Base-by-base conservation (phyloP, 2,113 vertebrate genomes). In the Gnathonemus echidnorhynchus region DNA sequence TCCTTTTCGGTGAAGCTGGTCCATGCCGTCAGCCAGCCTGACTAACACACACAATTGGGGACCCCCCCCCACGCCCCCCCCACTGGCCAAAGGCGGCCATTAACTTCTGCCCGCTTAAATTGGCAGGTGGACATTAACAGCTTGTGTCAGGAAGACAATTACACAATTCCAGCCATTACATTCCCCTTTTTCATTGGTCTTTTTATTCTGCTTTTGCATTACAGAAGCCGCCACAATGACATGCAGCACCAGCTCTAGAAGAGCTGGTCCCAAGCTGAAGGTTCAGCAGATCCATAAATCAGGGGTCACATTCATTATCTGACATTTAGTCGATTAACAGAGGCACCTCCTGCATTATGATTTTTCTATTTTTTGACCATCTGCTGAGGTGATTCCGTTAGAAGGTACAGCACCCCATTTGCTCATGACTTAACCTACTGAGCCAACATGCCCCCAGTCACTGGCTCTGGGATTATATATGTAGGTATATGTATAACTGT, bases 131-230 rank as follows among this genome's bases (percentile, higher is more conserved):
- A 87, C 49, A 87, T 49, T 87, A 87, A 87, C 45, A 52, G 86
- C 86, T 13, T 87, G n/a, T 87, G 86, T 87, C 86, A 87, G 24
- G 45, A 53, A 87, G 49, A 87, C 86, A 87, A 87, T 87, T 87
- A 52, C 49, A 50, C 27, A 24, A 87, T 87, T 87, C 35, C 86
- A 87, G 4, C 31, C 86, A 87, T 87, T 35, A 50, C 86, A 31
- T 87, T 87, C 31, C 27, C 86, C 10, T 17, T 87, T 49, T 87
- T 35, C 27, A 87, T 52, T 49, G 46, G 46, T 53, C 13, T 31
- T 52, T 87, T 87, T 53, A 46, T 53, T 53, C 86, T 19, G 49
- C 42, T 85, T n/a, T n/a, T 85, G 45, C 45, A 48, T 46, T 27
- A 85, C 45, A n/a, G 83, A 45, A 85, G 17, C 46, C 6, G 6